These are phyloP conservation scores for Cyprinella venusta DNA, from an alignment of 2,797 vertebrate species.

Conservation along the genomic window DNA sequence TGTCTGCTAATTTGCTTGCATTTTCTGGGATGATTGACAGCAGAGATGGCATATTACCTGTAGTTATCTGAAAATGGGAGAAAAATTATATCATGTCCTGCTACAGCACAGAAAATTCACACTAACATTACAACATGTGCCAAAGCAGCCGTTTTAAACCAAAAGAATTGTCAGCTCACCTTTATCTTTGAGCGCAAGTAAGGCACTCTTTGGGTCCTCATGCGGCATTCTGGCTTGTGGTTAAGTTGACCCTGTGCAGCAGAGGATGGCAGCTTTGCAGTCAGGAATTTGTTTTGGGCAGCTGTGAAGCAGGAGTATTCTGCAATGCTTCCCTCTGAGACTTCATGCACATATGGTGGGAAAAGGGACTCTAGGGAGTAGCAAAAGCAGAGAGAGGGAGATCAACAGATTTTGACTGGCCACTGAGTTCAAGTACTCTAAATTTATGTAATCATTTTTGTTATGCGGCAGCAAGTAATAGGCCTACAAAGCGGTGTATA, in stretches of 20 bases:
- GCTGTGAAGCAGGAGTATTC: constrained; percentile 43
- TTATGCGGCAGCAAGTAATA: not conserved
- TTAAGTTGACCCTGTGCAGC: constrained; percentile 47
- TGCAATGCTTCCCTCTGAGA: constrained; percentile 54
- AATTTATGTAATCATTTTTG: not conserved
- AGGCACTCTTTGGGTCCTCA: constrained; percentile 14
- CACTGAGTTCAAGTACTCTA: not conserved
- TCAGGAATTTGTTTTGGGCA: constrained; percentile 28
- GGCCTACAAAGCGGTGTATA: too few relatives aligned
- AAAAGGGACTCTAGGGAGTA: constrained; percentile 51
- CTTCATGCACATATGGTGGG: constrained; percentile 40
- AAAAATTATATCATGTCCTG: not conserved
- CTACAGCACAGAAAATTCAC: not conserved
- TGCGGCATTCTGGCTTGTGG: constrained; percentile 19
- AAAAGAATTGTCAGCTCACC: constrained; percentile 38
- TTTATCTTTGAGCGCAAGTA: constrained; percentile 61
- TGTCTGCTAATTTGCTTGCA: constrained; percentile 4
- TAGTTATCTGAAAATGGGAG: constrained; percentile 65
- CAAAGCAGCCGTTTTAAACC: not conserved
- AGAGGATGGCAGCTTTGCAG: constrained; percentile 51
- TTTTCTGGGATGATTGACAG: constrained; percentile 18
- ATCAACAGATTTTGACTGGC: not conserved
- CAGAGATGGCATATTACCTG: constrained; percentile 56
- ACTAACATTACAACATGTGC: not conserved
- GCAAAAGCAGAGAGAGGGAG: not conserved